phyloP scores from a whole-genome alignment of 1,140 invertebrate genomes.

The Aphaenogaster floridana region DNA sequence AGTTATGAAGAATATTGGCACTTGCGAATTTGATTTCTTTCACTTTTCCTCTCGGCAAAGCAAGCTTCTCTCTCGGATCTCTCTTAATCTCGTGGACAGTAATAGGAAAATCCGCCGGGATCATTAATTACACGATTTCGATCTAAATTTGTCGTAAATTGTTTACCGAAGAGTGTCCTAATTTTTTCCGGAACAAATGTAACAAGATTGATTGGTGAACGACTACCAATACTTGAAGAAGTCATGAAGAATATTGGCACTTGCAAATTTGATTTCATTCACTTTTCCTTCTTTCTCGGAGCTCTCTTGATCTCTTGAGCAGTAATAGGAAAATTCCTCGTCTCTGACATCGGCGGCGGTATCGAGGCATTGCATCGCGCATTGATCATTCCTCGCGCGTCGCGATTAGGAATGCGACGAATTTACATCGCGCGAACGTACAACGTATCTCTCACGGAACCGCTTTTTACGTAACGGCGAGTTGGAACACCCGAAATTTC shows the following conservation, averaged over 20 bases:
- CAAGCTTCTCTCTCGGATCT: not conserved
- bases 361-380: conserved; percentile 25
- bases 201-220: not conserved
- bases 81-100: not conserved
- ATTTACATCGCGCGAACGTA: conserved; percentile 7
- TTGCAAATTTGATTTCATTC: not conserved
- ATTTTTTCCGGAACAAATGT: not conserved
- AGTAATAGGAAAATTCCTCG: conserved; percentile 7
- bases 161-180: not conserved
- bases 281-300: not conserved
- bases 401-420: conserved; percentile 26
- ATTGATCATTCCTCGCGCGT: conserved; percentile 35
- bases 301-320: not conserved
- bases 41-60: not conserved
- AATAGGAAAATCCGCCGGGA: not conserved
- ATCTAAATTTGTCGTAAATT: not conserved
- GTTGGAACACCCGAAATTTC: not conserved
- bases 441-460: not conserved
- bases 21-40: not conserved
- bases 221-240: not conserved
- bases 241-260: not conserved
- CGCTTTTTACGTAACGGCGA: not conserved
- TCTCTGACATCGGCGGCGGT: conserved; percentile 22
- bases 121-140: not conserved
- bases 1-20: not conserved